These are phyloP conservation scores for Burhinus oedicnemus DNA, from an alignment of 2,113 vertebrate species.

Conservation along the genomic window DNA sequence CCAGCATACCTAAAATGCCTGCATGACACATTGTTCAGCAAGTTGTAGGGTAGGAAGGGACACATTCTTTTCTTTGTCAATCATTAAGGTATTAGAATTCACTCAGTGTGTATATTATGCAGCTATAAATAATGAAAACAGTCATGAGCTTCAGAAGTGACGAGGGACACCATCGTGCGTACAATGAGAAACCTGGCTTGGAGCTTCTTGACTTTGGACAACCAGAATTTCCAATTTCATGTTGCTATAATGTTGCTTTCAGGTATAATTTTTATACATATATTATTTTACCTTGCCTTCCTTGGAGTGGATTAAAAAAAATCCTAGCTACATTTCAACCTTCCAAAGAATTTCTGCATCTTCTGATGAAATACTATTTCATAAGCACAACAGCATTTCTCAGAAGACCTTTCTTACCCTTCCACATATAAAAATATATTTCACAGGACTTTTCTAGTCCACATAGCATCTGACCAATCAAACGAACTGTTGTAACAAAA, in stretches of 20 bases:
- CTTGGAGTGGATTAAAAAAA: not conserved
- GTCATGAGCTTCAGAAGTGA: not conserved
- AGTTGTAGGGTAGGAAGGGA: not conserved
- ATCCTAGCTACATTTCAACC: not conserved
- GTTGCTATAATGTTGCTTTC: not conserved
- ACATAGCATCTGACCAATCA: not conserved
- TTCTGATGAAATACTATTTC: not conserved
- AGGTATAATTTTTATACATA: not conserved
- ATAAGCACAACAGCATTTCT: not conserved
- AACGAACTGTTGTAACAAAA: not conserved
- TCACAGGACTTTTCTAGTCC: not conserved
- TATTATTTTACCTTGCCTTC: not conserved
- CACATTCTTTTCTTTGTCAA: not conserved
- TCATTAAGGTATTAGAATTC: not conserved
- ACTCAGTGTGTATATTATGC: not conserved
- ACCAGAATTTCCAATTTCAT: not conserved
- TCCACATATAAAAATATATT: not conserved
- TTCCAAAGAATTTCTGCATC: not conserved
- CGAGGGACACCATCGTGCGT: not conserved
- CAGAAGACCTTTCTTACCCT: not conserved
- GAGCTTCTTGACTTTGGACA: not conserved
- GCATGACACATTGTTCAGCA: not conserved
- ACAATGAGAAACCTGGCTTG: not conserved
- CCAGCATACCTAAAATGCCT: not conserved
- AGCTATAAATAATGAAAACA: not conserved